Evolutionary conservation across 2,797 vertebrate species (phyloP), one percentile per base, ranked within the genome.

Genomic region (Amblyopsis hoosieri): DNA sequence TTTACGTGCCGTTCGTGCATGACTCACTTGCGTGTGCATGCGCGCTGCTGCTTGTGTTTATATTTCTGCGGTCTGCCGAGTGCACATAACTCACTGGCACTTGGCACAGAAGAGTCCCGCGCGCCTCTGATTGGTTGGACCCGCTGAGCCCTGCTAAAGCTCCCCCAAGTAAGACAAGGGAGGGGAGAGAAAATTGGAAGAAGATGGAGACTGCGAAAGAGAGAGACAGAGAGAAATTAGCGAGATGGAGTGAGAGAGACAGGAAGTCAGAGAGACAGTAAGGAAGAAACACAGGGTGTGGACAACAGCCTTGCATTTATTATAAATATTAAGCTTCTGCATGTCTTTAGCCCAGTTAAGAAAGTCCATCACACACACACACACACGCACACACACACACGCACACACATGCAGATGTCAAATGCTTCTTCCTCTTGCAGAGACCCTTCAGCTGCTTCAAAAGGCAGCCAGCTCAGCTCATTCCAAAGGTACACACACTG

Each of bases 391-490:
- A 57, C 54, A 50, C 46, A 50, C 58, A 49, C 58, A 50, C 45
- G 11, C 7, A 60, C 17, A 49, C 19, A 42, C 23, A 50, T 10
- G 8, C 42, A 58, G 42, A 47, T 6, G 15, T n/a, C 23, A 45
- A 60, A 8, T 5, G 33, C 53, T 5, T 19, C 12, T 19, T 37
- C 23, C 17, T 29, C 53, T 73, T 68, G 56, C 66, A 57, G 79
- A 80, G 55, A 71, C 46, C 68, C 58, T 71, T 82, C 75, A 79
- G 82, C 77, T 85, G 84, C 60, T 71, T 67, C 74, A 72, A 66
- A 66, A 45, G 9, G 62, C 60, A 70, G 33, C 71, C 71, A 70
- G 63, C 62, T 72, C 55, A 13, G 48, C 66, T 61, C 52, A 78
- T 63, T 76, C 60, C 11, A 64, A 68, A 81, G 78, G 72, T 67